Base-by-base conservation (phyloP, 2,113 vertebrate genomes). In the Fregetta grallaria region DNA sequence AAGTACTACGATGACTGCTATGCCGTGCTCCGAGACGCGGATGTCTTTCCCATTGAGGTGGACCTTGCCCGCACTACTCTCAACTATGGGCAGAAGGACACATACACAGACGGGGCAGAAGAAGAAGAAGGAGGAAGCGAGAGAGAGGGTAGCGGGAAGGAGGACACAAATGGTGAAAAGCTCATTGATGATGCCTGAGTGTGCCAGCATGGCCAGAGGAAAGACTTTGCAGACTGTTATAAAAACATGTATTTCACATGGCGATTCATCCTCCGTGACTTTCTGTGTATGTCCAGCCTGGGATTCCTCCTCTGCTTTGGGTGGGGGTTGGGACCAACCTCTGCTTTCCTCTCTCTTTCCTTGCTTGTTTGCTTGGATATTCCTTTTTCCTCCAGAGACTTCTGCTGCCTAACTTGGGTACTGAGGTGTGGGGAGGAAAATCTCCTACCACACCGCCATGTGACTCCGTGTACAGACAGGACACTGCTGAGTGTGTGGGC, bases 41-140 rank as follows among this genome's bases (percentile, higher is more conserved):
- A 99, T 17, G 99, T 99, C 83, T 99, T 99, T 96, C 99, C 99
- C 96, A 99, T 99, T 29, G 99, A 99, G 84, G 99, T 99, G 98
- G 99, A 99, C 96, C 98, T 99, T 67, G 99, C 99, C 15, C 99
- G 99, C 91, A 99, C 99, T 74, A 99, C 98, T 44, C 98, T 99
- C 95, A 99, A 95, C 98, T 99, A 99, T 53, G 98, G 99, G 93
- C 98, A 98, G 95, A 98, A 98, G 67, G 98, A 98, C 20, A 63
- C 94, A 0, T 98, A 98, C 86, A 98, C 98, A 0, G 98, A 99
- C 0, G 99, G 99, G 3, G 98, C 98, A 13, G 99, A 99, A 1
- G 99, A 99, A 2, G 96, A 92, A 67, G 11, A 98, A 98, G 4
- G 98, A 97, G 94, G 97, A 11, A 74, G 94, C 0, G 97, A 97